Evolutionary conservation across 2,797 vertebrate genomes (phyloP).

Genomic region (Strix occidentalis): DNA sequence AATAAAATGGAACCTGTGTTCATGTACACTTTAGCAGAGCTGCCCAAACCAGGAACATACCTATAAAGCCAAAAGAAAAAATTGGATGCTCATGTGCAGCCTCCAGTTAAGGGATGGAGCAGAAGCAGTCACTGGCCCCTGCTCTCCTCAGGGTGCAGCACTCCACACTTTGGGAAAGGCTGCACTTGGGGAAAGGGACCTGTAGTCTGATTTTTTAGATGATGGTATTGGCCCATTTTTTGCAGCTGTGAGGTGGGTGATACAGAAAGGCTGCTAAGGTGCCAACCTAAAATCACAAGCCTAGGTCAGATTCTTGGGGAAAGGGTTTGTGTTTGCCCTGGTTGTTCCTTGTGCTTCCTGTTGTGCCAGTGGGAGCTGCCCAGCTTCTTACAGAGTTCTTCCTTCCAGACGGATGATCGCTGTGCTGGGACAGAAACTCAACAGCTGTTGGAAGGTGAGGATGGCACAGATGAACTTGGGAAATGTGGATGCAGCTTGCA

Average conservation of each 20-base stretch:
- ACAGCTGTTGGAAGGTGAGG: constrained; percentile 83
- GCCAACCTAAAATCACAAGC: not conserved
- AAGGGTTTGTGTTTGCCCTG: not conserved
- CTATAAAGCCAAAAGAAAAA: not conserved
- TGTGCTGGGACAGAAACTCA: constrained; percentile 83
- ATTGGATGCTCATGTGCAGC: not conserved
- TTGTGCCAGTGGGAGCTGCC: not conserved
- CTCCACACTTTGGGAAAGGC: not conserved
- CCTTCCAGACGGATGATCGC: constrained; percentile 75
- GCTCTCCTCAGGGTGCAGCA: not conserved
- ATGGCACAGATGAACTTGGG: constrained; percentile 73
- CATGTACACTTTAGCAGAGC: not conserved
- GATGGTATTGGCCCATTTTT: not conserved
- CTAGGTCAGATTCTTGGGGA: not conserved
- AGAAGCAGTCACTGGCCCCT: not conserved
- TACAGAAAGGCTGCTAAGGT: not conserved
- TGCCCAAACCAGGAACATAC: not conserved
- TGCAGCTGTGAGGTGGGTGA: not conserved
- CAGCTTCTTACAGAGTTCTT: not conserved
- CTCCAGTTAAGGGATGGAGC: not conserved
- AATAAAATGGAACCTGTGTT: not conserved
- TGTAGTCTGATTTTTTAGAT: not conserved
- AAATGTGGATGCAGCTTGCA: constrained; percentile 61
- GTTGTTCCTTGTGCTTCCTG: not conserved
- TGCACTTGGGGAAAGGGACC: not conserved